Conservation (phyloP, 2,888 invertebrate species). For the Chrysodeixis includens region DNA sequence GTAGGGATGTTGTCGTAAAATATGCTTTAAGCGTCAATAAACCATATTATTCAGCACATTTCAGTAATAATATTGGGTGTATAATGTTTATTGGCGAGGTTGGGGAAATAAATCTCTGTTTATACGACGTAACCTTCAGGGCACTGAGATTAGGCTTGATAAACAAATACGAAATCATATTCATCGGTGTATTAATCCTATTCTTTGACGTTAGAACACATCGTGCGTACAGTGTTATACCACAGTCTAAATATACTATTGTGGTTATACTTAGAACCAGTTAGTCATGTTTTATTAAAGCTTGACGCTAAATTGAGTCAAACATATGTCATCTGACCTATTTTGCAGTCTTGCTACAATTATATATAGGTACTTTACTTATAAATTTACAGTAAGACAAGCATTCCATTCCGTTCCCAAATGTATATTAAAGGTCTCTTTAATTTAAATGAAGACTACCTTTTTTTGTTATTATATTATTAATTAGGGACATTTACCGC, state of each 20-base stretch:
- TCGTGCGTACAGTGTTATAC: neutral
- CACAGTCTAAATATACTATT: too few relatives aligned
- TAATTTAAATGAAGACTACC: too few relatives aligned
- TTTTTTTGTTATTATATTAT: too few relatives aligned
- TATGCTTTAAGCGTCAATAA: conserved; percentile 26
- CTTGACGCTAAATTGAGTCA: neutral
- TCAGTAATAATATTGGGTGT: conserved; percentile 31
- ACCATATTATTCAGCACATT: conserved; percentile 39
- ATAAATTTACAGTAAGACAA: neutral
- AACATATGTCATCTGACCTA: neutral
- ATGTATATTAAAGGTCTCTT: too few relatives aligned
- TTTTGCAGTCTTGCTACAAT: neutral
- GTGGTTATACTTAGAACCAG: too few relatives aligned
- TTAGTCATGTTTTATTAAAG: neutral
- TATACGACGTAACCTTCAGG: neutral
- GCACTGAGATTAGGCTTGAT: neutral
- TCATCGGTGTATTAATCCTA: neutral
- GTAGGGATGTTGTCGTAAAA: conserved; percentile 29
- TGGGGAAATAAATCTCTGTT: conserved; percentile 27
- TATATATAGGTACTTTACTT: too few relatives aligned
- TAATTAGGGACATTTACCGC: too few relatives aligned
- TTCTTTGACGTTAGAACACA: neutral
- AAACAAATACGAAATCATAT: neutral
- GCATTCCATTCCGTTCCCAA: too few relatives aligned
- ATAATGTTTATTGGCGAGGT: conserved; percentile 31